Conservation (phyloP, 2,797 vertebrate species). For the Microctenopoma steveboyesi region DNA sequence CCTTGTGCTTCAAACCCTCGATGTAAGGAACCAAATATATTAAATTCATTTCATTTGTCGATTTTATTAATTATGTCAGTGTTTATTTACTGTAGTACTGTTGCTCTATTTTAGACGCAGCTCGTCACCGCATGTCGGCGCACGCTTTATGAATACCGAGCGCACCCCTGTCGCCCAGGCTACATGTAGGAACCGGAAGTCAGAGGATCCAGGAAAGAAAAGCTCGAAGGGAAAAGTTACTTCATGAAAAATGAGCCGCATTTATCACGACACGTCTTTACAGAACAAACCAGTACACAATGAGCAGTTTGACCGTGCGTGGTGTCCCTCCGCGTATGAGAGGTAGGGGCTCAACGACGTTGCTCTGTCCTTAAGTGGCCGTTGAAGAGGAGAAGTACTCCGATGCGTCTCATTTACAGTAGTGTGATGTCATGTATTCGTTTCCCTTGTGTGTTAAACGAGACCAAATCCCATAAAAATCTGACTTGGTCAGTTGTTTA, state of each 20-base stretch:
- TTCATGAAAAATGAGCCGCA: constrained; percentile 84
- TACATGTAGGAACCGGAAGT: constrained; percentile 63
- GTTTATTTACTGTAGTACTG: no score
- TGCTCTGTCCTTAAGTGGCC: background rate
- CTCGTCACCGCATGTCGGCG: constrained; percentile 15
- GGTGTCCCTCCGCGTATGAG: constrained; percentile 79
- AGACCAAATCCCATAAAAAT: background rate
- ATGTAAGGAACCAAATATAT: no score
- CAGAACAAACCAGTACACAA: constrained; percentile 85
- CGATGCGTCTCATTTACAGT: no score
- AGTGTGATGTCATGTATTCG: no score
- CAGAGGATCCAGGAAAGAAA: constrained; percentile 32
- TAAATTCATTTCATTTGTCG: no score
- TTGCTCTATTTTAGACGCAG: background rate
- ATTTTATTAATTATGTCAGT: no score
- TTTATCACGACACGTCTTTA: constrained; percentile 84
- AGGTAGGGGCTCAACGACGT: constrained; percentile 71
- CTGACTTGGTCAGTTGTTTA: fast-evolving
- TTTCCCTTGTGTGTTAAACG: background rate
- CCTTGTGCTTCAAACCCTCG: no score
- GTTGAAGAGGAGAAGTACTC: no score
- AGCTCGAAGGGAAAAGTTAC: background rate
- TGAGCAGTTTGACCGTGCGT: constrained; percentile 71
- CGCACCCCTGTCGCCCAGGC: constrained; percentile 29
- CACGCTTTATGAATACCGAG: constrained; percentile 1